Evolutionary conservation across 2,113 vertebrate species (phyloP).

Genomic region (Catharus minimus): DNA sequence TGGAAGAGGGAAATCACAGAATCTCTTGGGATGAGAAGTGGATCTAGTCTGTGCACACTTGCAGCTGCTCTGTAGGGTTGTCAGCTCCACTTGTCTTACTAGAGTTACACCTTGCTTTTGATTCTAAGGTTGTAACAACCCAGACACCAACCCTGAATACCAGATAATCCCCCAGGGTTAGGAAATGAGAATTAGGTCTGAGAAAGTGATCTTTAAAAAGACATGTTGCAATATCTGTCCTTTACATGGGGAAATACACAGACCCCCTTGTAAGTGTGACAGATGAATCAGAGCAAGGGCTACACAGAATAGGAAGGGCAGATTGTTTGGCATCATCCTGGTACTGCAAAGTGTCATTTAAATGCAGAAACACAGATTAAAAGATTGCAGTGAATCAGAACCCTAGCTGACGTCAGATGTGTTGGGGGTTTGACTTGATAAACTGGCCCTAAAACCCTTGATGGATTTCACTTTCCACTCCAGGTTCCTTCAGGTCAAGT

Average conservation of each 20-base stretch:
- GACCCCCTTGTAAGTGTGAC: neutral
- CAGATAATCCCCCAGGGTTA: neutral
- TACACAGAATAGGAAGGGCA: neutral
- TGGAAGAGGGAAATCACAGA: neutral
- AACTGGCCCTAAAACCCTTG: neutral
- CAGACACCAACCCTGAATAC: neutral
- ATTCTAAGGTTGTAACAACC: neutral
- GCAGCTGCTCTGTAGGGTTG: neutral
- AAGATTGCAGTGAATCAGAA: neutral
- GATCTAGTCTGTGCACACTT: neutral
- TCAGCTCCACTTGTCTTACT: neutral
- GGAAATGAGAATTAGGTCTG: neutral
- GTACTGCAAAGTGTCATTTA: neutral
- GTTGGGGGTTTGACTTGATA: neutral
- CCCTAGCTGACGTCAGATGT: neutral
- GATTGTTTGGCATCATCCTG: neutral
- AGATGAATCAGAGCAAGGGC: neutral
- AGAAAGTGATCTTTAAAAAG: neutral
- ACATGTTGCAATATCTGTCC: neutral
- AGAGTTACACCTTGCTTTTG: neutral
- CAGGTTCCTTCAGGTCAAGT: neutral
- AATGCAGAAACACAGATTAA: neutral
- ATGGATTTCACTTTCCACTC: neutral
- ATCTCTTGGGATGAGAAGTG: neutral
- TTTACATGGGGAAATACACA: neutral